Conservation (phyloP, 2,888 invertebrate genomes). For the Apeira syringaria region DNA sequence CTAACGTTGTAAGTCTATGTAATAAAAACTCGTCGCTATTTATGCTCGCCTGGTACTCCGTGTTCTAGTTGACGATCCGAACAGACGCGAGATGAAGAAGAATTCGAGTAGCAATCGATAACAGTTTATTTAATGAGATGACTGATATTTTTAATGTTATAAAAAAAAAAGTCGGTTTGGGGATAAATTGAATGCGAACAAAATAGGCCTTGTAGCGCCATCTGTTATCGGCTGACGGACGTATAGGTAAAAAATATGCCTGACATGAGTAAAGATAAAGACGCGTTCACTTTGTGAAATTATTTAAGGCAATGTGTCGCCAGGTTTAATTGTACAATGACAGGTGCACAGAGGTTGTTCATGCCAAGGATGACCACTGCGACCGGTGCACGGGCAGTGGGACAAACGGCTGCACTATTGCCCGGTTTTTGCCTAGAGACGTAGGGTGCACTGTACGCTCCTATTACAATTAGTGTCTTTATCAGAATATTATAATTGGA, state of each 20-base stretch:
- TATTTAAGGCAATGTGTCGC: constrained; percentile 74
- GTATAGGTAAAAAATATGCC: constrained; percentile 24
- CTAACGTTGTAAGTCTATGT: constrained; percentile 34
- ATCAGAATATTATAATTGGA: constrained; percentile 68
- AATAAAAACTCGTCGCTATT: constrained; percentile 40
- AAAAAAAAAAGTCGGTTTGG: constrained; percentile 9
- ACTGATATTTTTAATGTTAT: constrained; percentile 22
- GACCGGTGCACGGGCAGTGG: constrained; percentile 52
- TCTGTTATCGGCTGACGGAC: constrained; percentile 66
- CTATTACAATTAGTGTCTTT: constrained; percentile 72
- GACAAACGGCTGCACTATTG: constrained; percentile 61
- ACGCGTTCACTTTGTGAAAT: constrained; percentile 57
- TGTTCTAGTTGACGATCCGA: constrained; percentile 82
- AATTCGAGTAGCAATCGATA: constrained; percentile 41
- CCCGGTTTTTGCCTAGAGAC: constrained; percentile 55
- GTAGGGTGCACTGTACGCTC: constrained; percentile 46
- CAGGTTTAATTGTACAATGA: constrained; percentile 71
- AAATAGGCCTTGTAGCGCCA: constrained; percentile 50
- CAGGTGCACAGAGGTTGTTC: constrained; percentile 64
- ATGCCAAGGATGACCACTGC: constrained; percentile 73
- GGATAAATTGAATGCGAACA: constrained; percentile 2
- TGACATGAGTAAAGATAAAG: constrained; percentile 21
- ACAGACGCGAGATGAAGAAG: constrained; percentile 61
- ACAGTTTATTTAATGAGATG: constrained; percentile 31
- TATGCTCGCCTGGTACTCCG: constrained; percentile 67